phyloP scores from a whole-genome alignment of 2,888 invertebrate genomes.

The Globia sparganii region DNA sequence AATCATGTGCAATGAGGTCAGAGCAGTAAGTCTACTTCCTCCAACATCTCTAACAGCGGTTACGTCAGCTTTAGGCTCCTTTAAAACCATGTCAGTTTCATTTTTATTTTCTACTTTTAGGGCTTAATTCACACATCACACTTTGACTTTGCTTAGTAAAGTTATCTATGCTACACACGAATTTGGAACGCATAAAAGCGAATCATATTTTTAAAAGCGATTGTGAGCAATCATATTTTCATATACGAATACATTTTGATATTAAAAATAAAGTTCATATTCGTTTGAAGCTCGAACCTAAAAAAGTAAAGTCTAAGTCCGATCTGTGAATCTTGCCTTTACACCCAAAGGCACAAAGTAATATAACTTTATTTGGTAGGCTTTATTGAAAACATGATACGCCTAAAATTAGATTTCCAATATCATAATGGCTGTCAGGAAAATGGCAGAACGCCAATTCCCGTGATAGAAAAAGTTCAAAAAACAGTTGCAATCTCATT shows the following conservation, averaged over 20 bases:
- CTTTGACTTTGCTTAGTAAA: not conserved
- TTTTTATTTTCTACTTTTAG: not conserved
- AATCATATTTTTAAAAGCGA: not conserved
- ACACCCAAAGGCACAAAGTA: no score
- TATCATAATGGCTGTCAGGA: conserved; percentile 7
- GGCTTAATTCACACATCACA: not conserved
- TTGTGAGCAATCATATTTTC: not conserved
- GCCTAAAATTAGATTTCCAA: conserved; percentile 9
- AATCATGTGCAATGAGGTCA: not conserved
- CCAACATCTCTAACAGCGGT: not conserved
- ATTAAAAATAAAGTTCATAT: no score
- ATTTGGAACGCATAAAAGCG: not conserved
- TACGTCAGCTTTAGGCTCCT: not conserved
- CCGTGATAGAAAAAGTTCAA: no score
- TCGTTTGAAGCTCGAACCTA: no score
- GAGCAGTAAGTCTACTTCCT: not conserved
- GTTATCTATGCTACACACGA: not conserved
- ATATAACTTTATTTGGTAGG: not conserved
- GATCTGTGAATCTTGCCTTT: no score
- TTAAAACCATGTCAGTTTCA: not conserved
- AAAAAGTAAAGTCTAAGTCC: no score
- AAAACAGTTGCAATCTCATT: no score
- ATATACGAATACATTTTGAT: no score
- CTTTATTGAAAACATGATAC: conserved; percentile 12
- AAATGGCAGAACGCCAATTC: not conserved